Evolutionary conservation across 92 coral and sea anemone species (phyloP).

Genomic region (Plumapathes pennacea): DNA sequence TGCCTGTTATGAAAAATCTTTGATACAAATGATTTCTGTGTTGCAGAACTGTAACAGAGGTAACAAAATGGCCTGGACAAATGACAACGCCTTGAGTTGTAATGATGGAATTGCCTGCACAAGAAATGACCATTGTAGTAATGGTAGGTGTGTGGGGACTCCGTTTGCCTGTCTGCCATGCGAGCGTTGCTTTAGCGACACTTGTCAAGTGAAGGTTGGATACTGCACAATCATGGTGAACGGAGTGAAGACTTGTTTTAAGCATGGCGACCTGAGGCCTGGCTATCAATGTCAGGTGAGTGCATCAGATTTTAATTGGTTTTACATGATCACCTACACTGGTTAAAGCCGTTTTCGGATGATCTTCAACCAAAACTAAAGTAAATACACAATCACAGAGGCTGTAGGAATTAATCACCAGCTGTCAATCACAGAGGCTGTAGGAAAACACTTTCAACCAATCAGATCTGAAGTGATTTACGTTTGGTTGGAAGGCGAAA

Average conservation of each 20-base stretch:
- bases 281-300: slow-evolving; percentile 89
- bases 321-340: too few relatives aligned
- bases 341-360: too few relatives aligned
- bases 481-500: too few relatives aligned
- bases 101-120: slow-evolving; percentile 73
- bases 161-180: slow-evolving; percentile 85
- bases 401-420: too few relatives aligned
- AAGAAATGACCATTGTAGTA: slow-evolving; percentile 70
- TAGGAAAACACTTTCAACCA: too few relatives aligned
- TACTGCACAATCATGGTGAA: slow-evolving; percentile 59
- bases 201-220: slow-evolving; percentile 67
- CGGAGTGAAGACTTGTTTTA: slow-evolving; percentile 60
- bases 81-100: slow-evolving; percentile 62
- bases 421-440: too few relatives aligned
- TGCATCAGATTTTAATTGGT: too few relatives aligned
- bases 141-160: slow-evolving; percentile 74
- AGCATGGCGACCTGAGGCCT: slow-evolving; percentile 55
- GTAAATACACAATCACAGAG: too few relatives aligned
- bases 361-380: too few relatives aligned
- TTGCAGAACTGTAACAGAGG: slow-evolving; percentile 56
- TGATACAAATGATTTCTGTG: neutral
- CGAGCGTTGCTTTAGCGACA: slow-evolving; percentile 70
- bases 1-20: too few relatives aligned
- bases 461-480: too few relatives aligned
- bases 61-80: slow-evolving; percentile 61